Conservation (phyloP, 2,113 vertebrate species). For the Salvelinus fontinalis region DNA sequence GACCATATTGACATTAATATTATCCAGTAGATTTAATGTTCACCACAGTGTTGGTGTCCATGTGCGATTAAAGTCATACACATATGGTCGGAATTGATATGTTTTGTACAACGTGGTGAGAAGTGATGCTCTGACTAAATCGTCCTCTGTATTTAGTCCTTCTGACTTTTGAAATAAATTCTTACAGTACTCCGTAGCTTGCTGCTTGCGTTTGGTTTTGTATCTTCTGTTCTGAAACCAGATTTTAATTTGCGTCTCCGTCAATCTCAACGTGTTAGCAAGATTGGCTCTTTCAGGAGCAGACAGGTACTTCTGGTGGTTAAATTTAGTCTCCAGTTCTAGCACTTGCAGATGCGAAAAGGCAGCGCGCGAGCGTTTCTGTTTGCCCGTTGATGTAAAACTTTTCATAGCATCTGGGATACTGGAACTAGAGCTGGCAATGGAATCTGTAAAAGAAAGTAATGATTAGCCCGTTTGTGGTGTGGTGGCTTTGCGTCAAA, state of each 20-base stretch:
- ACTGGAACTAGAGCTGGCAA: constrained; percentile 38
- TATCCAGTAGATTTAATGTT: constrained; percentile 22
- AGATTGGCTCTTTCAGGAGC: constrained; percentile 89
- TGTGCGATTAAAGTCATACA: constrained; percentile 78
- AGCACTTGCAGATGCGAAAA: constrained; percentile 92
- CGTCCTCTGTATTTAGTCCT: constrained; percentile 59
- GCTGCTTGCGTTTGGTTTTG: constrained; percentile 92
- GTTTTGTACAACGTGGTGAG: constrained; percentile 72
- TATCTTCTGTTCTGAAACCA: constrained; percentile 98
- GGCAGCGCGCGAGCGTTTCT: constrained; percentile 86
- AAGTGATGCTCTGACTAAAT: constrained; percentile 70
- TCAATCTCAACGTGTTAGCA: constrained; percentile 87
- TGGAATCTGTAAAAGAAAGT: constrained; percentile 42
- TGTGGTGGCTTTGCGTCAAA: too few relatives aligned
- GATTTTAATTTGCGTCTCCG: constrained; percentile 97
- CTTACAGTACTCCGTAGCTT: constrained; percentile 66
- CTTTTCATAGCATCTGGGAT: constrained; percentile 34
- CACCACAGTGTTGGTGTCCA: constrained; percentile 77
- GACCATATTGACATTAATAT: not conserved
- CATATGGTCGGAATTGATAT: constrained; percentile 79
- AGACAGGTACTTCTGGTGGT: constrained; percentile 89
- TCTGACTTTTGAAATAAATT: constrained; percentile 63
- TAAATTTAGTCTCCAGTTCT: constrained; percentile 91
- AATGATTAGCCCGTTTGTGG: too few relatives aligned
- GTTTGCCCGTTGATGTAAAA: constrained; percentile 52